These are phyloP conservation scores for Ophioderma brevispina DNA, from an alignment of 35 echinoderm and acorn worm species.

Conservation along the genomic window DNA sequence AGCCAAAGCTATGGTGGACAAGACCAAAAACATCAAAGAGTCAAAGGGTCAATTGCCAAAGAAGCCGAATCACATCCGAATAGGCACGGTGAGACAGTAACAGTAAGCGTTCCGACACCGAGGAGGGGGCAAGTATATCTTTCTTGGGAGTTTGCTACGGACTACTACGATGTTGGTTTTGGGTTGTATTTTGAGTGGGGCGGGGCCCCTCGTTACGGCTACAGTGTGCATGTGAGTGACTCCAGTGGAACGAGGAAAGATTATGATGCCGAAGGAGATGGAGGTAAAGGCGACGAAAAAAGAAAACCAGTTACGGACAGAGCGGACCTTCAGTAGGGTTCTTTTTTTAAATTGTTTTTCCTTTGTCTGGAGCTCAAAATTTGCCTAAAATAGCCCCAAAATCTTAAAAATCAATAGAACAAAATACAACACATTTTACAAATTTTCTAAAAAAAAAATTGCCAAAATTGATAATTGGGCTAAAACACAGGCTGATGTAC, in stretches of 20 bases:
- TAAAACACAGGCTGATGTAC: no score
- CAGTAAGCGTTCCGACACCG: constrained; percentile 91
- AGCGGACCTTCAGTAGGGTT: no score
- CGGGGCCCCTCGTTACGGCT: constrained; percentile 80
- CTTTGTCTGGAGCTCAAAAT: no score
- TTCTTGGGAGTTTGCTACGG: constrained; percentile 99
- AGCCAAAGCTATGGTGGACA: constrained; percentile 94
- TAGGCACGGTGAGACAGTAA: constrained; percentile 96
- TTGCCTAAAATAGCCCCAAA: no score
- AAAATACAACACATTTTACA: no score
- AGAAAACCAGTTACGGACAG: no score
- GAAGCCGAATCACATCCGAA: constrained; percentile 82
- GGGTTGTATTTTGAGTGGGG: constrained; percentile 99
- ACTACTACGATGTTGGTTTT: constrained; percentile 97
- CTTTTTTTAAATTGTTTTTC: no score
- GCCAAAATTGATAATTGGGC: no score
- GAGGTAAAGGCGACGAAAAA: no score
- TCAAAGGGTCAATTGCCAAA: constrained; percentile 88
- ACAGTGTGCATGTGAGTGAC: constrained; percentile 97
- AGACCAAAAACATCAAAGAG: constrained; percentile 70
- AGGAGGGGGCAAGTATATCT: constrained; percentile 76
- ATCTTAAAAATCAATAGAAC: no score
- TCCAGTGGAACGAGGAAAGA: constrained; percentile 93
- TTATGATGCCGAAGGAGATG: constrained; percentile 86
- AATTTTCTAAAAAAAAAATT: no score